phyloP scores from a whole-genome alignment of 2,888 invertebrate species.

The Drosophila heteroneura region DNA sequence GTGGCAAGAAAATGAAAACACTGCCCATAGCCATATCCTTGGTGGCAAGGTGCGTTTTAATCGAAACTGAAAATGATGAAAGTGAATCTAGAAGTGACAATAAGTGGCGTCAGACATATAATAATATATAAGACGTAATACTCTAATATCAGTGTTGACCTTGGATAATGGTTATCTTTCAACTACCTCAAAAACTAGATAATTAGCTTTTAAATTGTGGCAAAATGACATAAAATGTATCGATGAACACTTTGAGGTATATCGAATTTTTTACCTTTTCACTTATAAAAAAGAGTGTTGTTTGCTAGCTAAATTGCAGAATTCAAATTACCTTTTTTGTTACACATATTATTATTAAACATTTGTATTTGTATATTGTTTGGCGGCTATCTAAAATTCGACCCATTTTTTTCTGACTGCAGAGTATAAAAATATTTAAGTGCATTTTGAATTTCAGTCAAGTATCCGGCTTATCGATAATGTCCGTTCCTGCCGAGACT shows the following conservation, averaged over 20 bases:
- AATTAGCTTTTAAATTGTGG: background rate
- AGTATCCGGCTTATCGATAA: slow-evolving; percentile 87
- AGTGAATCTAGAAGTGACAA: background rate
- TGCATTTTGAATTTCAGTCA: slow-evolving; percentile 83
- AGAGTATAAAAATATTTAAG: background rate
- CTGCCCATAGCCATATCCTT: slow-evolving; percentile 88
- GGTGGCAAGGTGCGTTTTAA: slow-evolving; percentile 85
- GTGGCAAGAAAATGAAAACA: slow-evolving; percentile 87
- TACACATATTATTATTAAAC: too few relatives aligned
- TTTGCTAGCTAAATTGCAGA: too few relatives aligned
- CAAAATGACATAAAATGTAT: background rate
- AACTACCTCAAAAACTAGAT: background rate
- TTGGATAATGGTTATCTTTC: background rate
- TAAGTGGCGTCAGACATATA: background rate
- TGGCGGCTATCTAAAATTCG: too few relatives aligned
- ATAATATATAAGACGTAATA: too few relatives aligned
- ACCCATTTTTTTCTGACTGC: background rate
- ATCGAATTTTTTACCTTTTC: background rate
- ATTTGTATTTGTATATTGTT: too few relatives aligned
- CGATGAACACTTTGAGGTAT: background rate
- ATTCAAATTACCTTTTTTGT: too few relatives aligned
- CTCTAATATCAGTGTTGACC: background rate
- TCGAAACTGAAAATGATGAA: background rate
- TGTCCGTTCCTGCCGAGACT: slow-evolving; percentile 87
- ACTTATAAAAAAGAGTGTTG: too few relatives aligned